Conservation (phyloP, 2,113 vertebrate genomes). For the Salminus brasiliensis region DNA sequence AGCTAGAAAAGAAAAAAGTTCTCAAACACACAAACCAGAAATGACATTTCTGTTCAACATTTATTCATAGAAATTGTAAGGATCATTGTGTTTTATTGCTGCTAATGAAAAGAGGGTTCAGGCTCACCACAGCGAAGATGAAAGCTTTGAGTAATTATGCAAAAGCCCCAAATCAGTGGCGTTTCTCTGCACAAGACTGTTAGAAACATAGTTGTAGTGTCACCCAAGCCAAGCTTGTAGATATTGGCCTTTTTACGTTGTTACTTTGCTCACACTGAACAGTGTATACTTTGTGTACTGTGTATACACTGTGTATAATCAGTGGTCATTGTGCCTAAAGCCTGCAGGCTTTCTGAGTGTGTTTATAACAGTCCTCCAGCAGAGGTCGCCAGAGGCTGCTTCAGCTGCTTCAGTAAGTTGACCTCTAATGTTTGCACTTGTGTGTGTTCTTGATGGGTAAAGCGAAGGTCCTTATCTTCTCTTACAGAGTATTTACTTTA, state of each 20-base stretch:
- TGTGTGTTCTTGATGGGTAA: slow-evolving; percentile 41
- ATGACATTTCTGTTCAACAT: neutral
- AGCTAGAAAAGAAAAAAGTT: neutral
- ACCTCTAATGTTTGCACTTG: slow-evolving; percentile 62
- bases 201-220: neutral
- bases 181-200: neutral
- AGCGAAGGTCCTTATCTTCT: slow-evolving; percentile 44
- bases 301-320: too few species aligned
- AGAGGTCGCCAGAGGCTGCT: neutral
- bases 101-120: slow-evolving; percentile 53
- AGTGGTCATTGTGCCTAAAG: too few species aligned
- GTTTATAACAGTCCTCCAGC: neutral
- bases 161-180: neutral
- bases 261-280: too few species aligned
- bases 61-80: neutral
- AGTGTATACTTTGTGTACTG: too few species aligned
- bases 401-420: slow-evolving; percentile 11
- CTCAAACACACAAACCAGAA: neutral
- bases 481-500: slow-evolving; percentile 55
- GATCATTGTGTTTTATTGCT: slow-evolving; percentile 49
- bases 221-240: too few species aligned
- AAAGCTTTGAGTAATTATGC: neutral
- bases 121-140: slow-evolving; percentile 19
- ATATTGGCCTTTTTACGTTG: neutral
- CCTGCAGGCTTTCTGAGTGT: neutral